Percentiles rank a stretch among this genome's conserved stretches.
These are phyloP conservation scores for Penaeus chinensis DNA, from an alignment of 1,140 invertebrate species.

Conservation along the genomic window DNA sequence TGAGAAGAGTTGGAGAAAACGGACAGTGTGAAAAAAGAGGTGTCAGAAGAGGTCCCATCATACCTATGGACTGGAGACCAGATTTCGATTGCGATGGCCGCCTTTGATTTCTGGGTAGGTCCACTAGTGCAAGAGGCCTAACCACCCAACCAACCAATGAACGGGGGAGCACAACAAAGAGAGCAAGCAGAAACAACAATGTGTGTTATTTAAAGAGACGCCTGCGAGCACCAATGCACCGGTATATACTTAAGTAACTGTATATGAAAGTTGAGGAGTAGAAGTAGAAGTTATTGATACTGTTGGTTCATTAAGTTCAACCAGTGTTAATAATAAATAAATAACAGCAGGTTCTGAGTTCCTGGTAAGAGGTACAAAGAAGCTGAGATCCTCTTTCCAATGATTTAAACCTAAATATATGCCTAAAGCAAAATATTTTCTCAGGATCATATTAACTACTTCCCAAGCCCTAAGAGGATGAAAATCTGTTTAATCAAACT, in stretches of 20 bases:
- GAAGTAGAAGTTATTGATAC: background rate
- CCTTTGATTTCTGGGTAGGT: conserved; percentile 84
- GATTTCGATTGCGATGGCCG: conserved; percentile 95
- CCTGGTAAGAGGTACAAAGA: conserved; percentile 23
- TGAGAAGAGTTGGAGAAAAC: conserved; percentile 33
- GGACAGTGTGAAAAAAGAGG: conserved; percentile 26
- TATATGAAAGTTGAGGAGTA: too few relatives aligned
- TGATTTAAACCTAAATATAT: background rate
- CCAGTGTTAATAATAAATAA: conserved; percentile 5
- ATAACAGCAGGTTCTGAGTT: conserved; percentile 19
- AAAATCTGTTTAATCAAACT: too few relatives aligned
- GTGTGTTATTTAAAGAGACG: conserved; percentile 50
- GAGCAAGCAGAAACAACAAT: conserved; percentile 55
- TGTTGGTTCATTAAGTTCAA: conserved; percentile 21
- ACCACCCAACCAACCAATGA: conserved; percentile 62
- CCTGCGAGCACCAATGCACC: conserved; percentile 25
- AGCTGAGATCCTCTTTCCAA: conserved; percentile 22
- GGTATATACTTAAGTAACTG: conserved; percentile 20
- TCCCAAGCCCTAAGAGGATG: too few relatives aligned
- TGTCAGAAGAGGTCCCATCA: conserved; percentile 68
- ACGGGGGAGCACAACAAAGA: conserved; percentile 63
- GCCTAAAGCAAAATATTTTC: too few relatives aligned
- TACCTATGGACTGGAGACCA: conserved; percentile 98
- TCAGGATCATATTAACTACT: too few relatives aligned
- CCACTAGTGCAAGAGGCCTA: conserved; percentile 61